A percentile compares a stretch with the other conserved stretches of the same genome.
phyloP scores from a whole-genome alignment of 2,113 vertebrate species.

The Ia io region DNA sequence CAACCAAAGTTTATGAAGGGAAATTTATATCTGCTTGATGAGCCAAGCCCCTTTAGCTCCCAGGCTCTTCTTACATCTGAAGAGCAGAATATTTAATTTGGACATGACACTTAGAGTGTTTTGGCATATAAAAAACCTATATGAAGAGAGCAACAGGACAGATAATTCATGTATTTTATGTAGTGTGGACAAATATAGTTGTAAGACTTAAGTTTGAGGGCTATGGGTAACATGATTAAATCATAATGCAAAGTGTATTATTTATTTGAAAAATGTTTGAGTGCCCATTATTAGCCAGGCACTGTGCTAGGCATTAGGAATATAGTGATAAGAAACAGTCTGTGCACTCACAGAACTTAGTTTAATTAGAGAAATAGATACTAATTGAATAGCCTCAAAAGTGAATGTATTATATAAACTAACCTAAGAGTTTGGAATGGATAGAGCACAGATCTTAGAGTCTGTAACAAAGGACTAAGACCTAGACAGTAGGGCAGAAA shows the following conservation, averaged over 20 bases:
- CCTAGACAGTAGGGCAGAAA: not conserved
- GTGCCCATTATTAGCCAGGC: not conserved
- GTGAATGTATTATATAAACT: conserved; percentile 29
- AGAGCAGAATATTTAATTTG: conserved; percentile 39
- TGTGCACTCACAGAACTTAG: not conserved
- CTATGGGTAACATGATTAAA: not conserved
- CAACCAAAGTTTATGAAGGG: not conserved
- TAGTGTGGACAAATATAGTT: not conserved
- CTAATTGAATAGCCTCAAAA: not conserved
- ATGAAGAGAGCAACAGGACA: not conserved
- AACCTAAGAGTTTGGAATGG: not conserved
- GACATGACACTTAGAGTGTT: not conserved
- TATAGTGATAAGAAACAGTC: conserved; percentile 3
- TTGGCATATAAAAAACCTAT: not conserved
- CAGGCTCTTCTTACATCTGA: not conserved
- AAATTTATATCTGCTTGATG: conserved; percentile 24
- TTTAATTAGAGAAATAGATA: conserved; percentile 36
- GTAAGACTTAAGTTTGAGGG: not conserved
- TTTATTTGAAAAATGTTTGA: conserved; percentile 26
- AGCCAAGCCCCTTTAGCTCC: not conserved
- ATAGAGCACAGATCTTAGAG: not conserved
- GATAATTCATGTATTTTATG: conserved; percentile 36
- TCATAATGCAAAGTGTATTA: not conserved
- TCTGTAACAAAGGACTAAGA: not conserved
- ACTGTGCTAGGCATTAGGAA: not conserved